Base-by-base conservation (phyloP, 2,113 vertebrate species). In the Protobothrops flavoviridis region DNA sequence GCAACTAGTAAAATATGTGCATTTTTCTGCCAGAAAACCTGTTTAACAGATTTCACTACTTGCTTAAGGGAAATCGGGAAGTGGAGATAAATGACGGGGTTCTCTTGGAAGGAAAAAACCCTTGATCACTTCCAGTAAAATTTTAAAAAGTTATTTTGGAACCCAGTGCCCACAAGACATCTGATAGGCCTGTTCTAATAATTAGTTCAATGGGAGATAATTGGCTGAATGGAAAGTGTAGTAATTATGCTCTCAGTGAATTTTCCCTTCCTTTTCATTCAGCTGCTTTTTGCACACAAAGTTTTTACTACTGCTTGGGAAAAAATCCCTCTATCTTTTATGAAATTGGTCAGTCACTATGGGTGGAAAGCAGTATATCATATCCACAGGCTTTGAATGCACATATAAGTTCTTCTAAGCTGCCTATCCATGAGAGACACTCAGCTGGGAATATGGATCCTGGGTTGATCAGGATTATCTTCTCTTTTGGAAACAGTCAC, bases 381-480 rank as follows among this genome's bases (percentile, higher is more conserved):
- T 93, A 45, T 69, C 88, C 89, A 88, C 74, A 92, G 50, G 7
- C 48, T 2, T 93, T 13, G 0, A 93, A 69, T 15, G 48, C 57
- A 26, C 56, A 57, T 45, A 69, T 33, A 45, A 93, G 91, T 87
- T n/a, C 17, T 94, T 7, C 9, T 95, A 52, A 39, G 20, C 23
- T 85, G 24, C 59, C 55, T 93, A 64, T 95, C 91, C 94, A 52
- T 88, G 21, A 94, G 89, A n/a, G 89, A 96, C 88, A 11, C 85
- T 98, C 96, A 98, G 94, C 96, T 96, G 69, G 97, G 97, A 33
- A 96, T 95, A 53, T 96, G 96, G 69, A 96, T 95, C 93, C 96
- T 94, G 88, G 94, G 95, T 81, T 95, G 96, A 45, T 95, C 95
- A 45, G 96, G 96, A 10, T 95, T 95, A 50, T 98, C 98, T 69